Base-by-base conservation (phyloP, 2,113 vertebrate genomes). In the Tylochromis polylepis region DNA sequence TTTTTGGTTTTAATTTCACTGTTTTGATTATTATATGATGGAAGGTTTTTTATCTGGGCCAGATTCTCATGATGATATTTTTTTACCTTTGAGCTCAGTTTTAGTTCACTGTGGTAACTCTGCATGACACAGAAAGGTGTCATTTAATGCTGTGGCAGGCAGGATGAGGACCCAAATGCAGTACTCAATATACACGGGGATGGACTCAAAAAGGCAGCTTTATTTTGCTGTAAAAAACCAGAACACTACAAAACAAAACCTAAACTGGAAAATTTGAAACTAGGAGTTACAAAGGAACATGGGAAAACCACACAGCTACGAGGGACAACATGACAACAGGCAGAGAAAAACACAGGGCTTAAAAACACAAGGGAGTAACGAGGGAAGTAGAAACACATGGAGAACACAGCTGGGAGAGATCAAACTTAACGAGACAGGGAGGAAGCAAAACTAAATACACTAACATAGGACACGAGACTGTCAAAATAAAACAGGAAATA, bases 141-240 rank as follows among this genome's bases (percentile, higher is more conserved):
- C n/a, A 43, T 70, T 16, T 41, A 43, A 43, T 34, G 59, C 59
- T 34, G 59, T 62, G 2, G 3, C 29, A 62, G 18, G 59, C 59
- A 62, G 31, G 59, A 34, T 62, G 59, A 62, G 31, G 59, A 62
- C 3, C 31, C 18, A 62, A 62, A n/a, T 34, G 31, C 59, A 36
- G 59, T 62, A 62, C 34, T 62, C 16, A 16, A 18, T 62, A 34
- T 10, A 34, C 16, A 62, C 20, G 59, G 31, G 31, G 18, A 62
- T 62, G 20, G 36, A 34, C 59, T 34, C 9, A 34, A 62, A 62
- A 62, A 34, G 16, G 34, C 1, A 62, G 59, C 16, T 62, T 62
- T 62, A 34, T 62, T 62, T 62, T 34, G 31, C 59, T 4, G 31
- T 2, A 0, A 1, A 0, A 0, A 2, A 6, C 27, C 18, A 62